These are phyloP conservation scores for Adelphocoris suturalis DNA, from an alignment of 2,888 invertebrate genomes.

Conservation along the genomic window DNA sequence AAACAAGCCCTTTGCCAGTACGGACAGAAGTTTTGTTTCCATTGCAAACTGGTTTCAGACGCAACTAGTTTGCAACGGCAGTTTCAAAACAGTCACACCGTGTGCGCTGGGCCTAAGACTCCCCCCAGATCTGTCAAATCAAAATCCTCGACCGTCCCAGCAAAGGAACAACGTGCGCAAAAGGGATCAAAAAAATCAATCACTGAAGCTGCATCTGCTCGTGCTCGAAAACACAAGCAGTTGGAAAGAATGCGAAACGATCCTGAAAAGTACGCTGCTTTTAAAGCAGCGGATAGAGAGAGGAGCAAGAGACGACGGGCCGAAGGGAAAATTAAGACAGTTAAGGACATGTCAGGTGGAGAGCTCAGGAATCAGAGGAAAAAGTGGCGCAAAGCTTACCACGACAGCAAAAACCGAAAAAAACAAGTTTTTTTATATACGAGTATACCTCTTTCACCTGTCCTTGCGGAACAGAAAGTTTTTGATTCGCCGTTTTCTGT, in stretches of 20 bases:
- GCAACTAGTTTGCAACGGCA: too few species aligned
- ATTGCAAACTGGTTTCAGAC: too few species aligned
- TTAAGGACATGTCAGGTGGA: neutral
- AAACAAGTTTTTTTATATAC: too few species aligned
- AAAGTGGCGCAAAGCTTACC: slow-evolving; percentile 21
- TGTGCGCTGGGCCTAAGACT: neutral
- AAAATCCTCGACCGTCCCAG: neutral
- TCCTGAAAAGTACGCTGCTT: slow-evolving; percentile 36
- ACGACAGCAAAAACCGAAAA: too few species aligned
- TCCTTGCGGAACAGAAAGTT: too few species aligned
- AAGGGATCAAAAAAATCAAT: neutral
- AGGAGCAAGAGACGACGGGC: slow-evolving; percentile 4
- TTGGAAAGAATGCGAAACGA: slow-evolving; percentile 24
- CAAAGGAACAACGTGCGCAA: neutral
- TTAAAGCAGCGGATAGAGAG: slow-evolving; percentile 17
- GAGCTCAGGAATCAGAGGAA: slow-evolving; percentile 30
- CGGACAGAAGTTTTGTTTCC: too few species aligned
- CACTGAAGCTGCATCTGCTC: slow-evolving; percentile 6
- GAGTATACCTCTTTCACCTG: too few species aligned
- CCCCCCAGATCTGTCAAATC: slow-evolving; percentile 7
- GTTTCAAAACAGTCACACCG: too few species aligned
- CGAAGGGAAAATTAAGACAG: slow-evolving; percentile 27
- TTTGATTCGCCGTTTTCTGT: too few species aligned
- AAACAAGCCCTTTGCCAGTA: too few species aligned
- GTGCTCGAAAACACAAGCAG: neutral